Evolutionary conservation across 2,113 vertebrate genomes (phyloP), one percentile per base, ranked within the genome.

Genomic region (Peromyscus maniculatus): DNA sequence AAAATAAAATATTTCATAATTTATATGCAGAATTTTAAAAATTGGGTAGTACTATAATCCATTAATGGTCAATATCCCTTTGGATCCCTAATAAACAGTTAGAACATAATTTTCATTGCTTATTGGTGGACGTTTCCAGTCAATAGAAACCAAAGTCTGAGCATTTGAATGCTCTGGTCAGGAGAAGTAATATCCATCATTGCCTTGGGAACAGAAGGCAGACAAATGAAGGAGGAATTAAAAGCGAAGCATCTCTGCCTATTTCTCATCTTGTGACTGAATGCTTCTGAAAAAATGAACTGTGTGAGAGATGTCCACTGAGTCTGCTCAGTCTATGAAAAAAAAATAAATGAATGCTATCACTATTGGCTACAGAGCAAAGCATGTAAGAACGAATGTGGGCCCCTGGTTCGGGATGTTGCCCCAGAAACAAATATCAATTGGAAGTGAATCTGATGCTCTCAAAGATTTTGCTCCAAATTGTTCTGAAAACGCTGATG

Each of bases 261-360:
- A 84, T 64, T 95, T 95, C 8, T 72, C 11, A 86, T 33, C 46
- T 75, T 95, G 75, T 92, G 31, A 57, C 71, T 88, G 1, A 13
- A 89, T 39, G 11, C 31, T 46, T 92, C 62, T 15, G 7, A 67
- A 92, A 97, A 97, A 89, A 92, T 66, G 9, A 94, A 57, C 31
- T 91, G 24, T 36, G 39, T 39, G 3, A 52, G 1, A 91, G 12
- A 13, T 2, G 9, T 59, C 62, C 26, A 16, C 10, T 52, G 55
- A 96, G 31, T 3, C 13, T n/a, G 43, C 12, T 89, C 36, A 64
- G 36, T 62, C 69, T 82, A 75, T 84, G 64, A 5, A 49, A 26
- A 83, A 83, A 80, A 89, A 1, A 62, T 46, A 88, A 87, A 33
- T 88, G 52, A 93, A 57, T 83, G 39, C 33, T 78, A 52, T 28